A percentile compares a stretch with the other conserved stretches of the same genome.
These are phyloP conservation scores for Xylocampa areola DNA, from an alignment of 2,888 invertebrate species.

Conservation along the genomic window DNA sequence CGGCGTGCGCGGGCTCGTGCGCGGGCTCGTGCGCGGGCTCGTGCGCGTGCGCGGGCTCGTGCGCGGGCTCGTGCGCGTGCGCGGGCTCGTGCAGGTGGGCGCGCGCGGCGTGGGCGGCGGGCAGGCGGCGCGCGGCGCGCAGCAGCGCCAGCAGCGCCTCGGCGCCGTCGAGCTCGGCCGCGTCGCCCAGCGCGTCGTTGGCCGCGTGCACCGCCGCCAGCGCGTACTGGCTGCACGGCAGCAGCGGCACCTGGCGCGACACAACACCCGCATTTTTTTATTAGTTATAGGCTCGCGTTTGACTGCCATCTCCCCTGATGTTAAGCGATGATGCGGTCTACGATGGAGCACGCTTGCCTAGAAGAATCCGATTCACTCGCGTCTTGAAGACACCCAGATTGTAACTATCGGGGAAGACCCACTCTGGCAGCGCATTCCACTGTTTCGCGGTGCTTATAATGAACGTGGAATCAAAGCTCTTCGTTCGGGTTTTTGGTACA, in stretches of 20 bases:
- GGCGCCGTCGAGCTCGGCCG: slow-evolving; percentile 54
- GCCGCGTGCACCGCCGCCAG: slow-evolving; percentile 37
- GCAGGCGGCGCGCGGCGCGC: slow-evolving; percentile 64
- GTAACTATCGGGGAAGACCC: no score
- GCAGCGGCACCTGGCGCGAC: slow-evolving; percentile 57
- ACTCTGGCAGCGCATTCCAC: no score
- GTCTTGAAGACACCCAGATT: no score
- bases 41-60: slow-evolving; percentile 63
- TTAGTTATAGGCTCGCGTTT: no score
- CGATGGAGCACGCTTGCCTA: no score
- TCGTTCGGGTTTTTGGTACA: no score
- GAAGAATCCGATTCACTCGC: no score
- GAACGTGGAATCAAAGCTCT: no score
- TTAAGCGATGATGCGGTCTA: no score
- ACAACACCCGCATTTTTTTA: no score
- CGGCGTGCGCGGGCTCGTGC: slow-evolving; percentile 36
- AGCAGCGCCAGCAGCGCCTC: slow-evolving; percentile 60
- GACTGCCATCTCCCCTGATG: no score
- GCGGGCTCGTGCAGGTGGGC: slow-evolving; percentile 38
- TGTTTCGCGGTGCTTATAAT: no score
- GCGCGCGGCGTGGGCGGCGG: slow-evolving; percentile 58
- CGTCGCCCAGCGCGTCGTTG: slow-evolving; percentile 47
- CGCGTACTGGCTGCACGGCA: slow-evolving; percentile 57
- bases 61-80: slow-evolving; percentile 47
- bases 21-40: slow-evolving; percentile 48